Percentiles rank a stretch among this genome's conserved stretches.
phyloP scores from a whole-genome alignment of 2,888 invertebrate species.

The Aethes cnicana region DNA sequence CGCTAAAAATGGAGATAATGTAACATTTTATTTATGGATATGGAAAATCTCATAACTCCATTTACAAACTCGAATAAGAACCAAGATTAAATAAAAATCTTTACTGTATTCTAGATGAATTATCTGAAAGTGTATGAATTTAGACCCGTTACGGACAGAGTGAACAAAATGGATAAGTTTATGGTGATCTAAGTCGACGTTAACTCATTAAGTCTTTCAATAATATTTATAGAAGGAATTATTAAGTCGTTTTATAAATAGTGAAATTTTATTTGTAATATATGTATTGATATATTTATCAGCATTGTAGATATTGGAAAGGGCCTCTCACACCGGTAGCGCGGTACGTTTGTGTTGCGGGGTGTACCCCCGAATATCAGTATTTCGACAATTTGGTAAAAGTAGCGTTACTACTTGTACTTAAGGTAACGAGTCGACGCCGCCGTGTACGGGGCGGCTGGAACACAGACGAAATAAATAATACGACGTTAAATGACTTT shows the following conservation, averaged over 20 bases:
- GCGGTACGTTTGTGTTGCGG: constrained; percentile 74
- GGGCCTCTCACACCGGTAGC: constrained; percentile 64
- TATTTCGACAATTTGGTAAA: constrained; percentile 79
- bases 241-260: constrained; percentile 30
- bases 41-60: too few relatives aligned
- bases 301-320: constrained; percentile 40
- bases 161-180: constrained; percentile 10
- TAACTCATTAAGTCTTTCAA: constrained; percentile 30
- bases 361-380: constrained; percentile 73
- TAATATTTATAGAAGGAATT: constrained; percentile 31
- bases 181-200: constrained; percentile 18
- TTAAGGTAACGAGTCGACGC: constrained; percentile 65
- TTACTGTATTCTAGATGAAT: too few relatives aligned
- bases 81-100: too few relatives aligned
- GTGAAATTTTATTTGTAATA: constrained; percentile 31
- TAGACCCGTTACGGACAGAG: not conserved
- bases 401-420: constrained; percentile 78
- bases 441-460: constrained; percentile 72
- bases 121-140: not conserved
- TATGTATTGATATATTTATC: constrained; percentile 28
- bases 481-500: constrained; percentile 74
- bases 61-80: too few relatives aligned
- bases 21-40: too few relatives aligned
- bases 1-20: too few relatives aligned
- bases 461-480: constrained; percentile 79